These are phyloP conservation scores for Pseudochromis fuscus DNA, from an alignment of 2,797 vertebrate species.

Conservation along the genomic window DNA sequence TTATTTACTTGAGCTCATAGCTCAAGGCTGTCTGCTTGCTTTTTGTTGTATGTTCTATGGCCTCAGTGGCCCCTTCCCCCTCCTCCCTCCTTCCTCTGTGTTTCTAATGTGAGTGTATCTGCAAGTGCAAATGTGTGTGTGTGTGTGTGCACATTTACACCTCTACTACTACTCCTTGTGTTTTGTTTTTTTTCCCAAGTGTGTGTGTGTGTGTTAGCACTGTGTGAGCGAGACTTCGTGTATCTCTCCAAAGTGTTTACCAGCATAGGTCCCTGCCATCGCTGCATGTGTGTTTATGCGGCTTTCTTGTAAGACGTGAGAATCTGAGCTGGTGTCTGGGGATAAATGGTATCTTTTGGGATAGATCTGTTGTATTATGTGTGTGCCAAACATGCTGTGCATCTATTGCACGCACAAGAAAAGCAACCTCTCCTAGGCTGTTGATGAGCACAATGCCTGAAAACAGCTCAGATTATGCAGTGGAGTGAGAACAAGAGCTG, in stretches of 20 bases:
- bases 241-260: slow-evolving; percentile 21
- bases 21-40: slow-evolving; percentile 82
- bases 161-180: slow-evolving; percentile 27
- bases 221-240: slow-evolving; percentile 31
- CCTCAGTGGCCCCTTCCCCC: slow-evolving; percentile 66
- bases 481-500: slow-evolving; percentile 54
- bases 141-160: slow-evolving; percentile 54
- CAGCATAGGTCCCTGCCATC: slow-evolving; percentile 11
- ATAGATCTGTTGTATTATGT: slow-evolving; percentile 74
- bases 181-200: slow-evolving; percentile 3
- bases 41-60: slow-evolving; percentile 77
- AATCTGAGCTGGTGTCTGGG: slow-evolving; percentile 63
- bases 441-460: slow-evolving; percentile 62
- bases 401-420: slow-evolving; percentile 55
- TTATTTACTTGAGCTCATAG: slow-evolving; percentile 81
- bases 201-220: slow-evolving; percentile 19
- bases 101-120: slow-evolving; percentile 68
- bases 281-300: slow-evolving; percentile 45
- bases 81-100: slow-evolving; percentile 45
- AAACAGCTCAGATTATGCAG: slow-evolving; percentile 68
- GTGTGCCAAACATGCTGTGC: slow-evolving; percentile 70
- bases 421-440: slow-evolving; percentile 67
- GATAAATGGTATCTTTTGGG: slow-evolving; percentile 72
- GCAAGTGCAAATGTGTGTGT: slow-evolving; percentile 55
- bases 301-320: slow-evolving; percentile 45